A percentile compares a stretch with the other conserved stretches of the same genome.
phyloP scores from a whole-genome alignment of 2,888 invertebrate genomes.

The Physocephala rufipes region DNA sequence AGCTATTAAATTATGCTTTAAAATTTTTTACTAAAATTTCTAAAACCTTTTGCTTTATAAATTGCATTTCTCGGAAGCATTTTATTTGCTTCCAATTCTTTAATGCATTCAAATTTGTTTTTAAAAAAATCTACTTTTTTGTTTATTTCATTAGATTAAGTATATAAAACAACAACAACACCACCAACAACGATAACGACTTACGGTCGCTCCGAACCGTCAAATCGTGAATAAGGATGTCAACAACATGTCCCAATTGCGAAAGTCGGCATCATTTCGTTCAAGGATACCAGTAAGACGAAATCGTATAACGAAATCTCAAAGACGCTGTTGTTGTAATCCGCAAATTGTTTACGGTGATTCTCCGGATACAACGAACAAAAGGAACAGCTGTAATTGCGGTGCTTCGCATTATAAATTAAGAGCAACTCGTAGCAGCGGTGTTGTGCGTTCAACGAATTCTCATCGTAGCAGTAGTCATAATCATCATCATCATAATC shows the following conservation, averaged over 20 bases:
- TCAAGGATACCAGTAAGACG: constrained; percentile 55
- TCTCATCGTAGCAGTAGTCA: constrained; percentile 34
- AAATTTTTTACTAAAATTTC: too few species aligned
- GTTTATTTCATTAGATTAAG: neutral
- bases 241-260: constrained; percentile 54
- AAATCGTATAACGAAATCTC: constrained; percentile 43
- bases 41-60: too few species aligned
- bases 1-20: too few species aligned
- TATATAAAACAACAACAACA: neutral
- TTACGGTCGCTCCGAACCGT: neutral
- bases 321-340: constrained; percentile 51
- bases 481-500: neutral
- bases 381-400: constrained; percentile 38
- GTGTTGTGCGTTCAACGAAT: constrained; percentile 40
- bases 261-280: constrained; percentile 57
- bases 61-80: too few species aligned
- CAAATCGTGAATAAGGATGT: constrained; percentile 43
- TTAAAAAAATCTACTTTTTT: too few species aligned
- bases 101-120: too few species aligned
- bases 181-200: neutral
- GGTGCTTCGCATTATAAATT: constrained; percentile 39
- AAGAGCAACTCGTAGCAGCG: constrained; percentile 46
- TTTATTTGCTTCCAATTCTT: too few species aligned
- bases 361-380: constrained; percentile 36
- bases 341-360: constrained; percentile 42